Evolutionary conservation across 2,797 vertebrate genomes (phyloP).

Genomic region (Valencia hispanica): DNA sequence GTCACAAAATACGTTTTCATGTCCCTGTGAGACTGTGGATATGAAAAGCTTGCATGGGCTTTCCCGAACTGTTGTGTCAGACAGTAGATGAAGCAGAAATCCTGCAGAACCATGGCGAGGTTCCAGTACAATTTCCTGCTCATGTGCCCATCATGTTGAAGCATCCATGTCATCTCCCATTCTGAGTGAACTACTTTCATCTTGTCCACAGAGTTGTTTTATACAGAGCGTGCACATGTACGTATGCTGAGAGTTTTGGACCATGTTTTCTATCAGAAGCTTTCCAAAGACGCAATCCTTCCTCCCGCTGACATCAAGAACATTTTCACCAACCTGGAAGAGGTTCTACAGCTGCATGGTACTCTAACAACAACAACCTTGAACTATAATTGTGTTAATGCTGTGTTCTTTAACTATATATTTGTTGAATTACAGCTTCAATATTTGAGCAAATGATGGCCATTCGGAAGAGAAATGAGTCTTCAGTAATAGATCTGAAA

Average conservation of each 20-base stretch:
- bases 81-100: conserved; percentile 3
- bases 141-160: not conserved
- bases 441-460: conserved; percentile 92
- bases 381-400: not conserved
- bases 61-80: too few relatives aligned
- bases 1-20: not conserved
- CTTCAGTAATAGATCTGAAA: conserved; percentile 92
- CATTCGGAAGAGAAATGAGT: conserved; percentile 90
- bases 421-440: conserved; percentile 78
- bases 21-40: not conserved
- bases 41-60: not conserved
- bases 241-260: conserved; percentile 91
- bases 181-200: conserved; percentile 3
- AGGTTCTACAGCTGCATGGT: conserved; percentile 92
- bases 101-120: not conserved
- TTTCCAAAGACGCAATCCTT: conserved; percentile 87
- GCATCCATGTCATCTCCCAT: not conserved
- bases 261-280: conserved; percentile 91
- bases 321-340: conserved; percentile 94
- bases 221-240: conserved; percentile 92
- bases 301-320: conserved; percentile 86
- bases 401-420: not conserved
- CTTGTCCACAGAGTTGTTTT: conserved; percentile 86
- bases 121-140: not conserved
- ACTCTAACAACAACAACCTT: conserved; percentile 18